These are phyloP conservation scores for Pholis gunnellus DNA, from an alignment of 2,113 vertebrate species.

Conservation along the genomic window DNA sequence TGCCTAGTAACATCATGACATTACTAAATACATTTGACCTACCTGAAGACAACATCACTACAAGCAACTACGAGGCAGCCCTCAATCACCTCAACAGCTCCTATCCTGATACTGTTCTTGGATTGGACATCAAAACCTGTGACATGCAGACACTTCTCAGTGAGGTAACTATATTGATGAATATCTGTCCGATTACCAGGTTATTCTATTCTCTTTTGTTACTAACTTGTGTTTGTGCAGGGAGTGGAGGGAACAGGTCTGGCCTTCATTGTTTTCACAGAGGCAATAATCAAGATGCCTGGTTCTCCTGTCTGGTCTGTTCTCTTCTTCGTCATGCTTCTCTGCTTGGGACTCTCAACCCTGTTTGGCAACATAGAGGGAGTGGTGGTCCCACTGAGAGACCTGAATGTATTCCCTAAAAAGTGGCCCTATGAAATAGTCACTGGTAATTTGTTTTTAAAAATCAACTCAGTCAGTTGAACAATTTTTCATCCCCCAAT, in stretches of 20 bases:
- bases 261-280: constrained; percentile 95
- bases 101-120: constrained; percentile 45
- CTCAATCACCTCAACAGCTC: constrained; percentile 63
- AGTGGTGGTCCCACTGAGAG: constrained; percentile 88
- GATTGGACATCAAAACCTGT: constrained; percentile 60
- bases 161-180: constrained; percentile 36
- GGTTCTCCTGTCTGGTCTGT: constrained; percentile 89
- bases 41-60: constrained; percentile 68
- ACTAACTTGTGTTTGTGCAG: constrained; percentile 68
- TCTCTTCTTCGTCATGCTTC: constrained; percentile 93
- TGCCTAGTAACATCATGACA: constrained; percentile 70
- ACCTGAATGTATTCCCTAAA: constrained; percentile 83
- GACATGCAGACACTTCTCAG: constrained; percentile 75
- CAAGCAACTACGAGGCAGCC: constrained; percentile 56
- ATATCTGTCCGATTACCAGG: too few species aligned
- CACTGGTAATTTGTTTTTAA: constrained; percentile 62
- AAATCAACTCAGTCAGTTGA: background rate
- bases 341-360: constrained; percentile 92
- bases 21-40: constrained; percentile 69
- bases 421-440: constrained; percentile 89
- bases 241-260: constrained; percentile 93
- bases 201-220: background rate
- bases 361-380: constrained; percentile 94
- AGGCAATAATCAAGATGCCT: constrained; percentile 94
- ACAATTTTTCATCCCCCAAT: background rate